Base-by-base conservation (phyloP, 2,797 vertebrate species). In the Pogoniulus pusillus region DNA sequence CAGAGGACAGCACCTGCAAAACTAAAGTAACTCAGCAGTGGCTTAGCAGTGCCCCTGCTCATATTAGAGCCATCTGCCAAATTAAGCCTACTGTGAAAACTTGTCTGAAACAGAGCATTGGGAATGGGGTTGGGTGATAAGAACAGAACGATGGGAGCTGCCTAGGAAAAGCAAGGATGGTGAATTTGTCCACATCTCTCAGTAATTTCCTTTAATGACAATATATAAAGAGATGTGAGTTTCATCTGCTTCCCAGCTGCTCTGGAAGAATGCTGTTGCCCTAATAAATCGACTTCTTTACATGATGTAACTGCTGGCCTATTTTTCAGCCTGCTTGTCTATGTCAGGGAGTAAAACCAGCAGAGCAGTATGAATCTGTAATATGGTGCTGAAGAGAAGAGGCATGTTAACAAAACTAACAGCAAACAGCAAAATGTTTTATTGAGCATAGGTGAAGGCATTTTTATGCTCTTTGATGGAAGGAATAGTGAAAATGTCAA, bases 381-480 rank as follows among this genome's bases (percentile, higher is more conserved):
- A 95, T 95, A 92, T 9, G 39, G 79, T 81, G 34, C 49, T 51
- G 76, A 73, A 88, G 68, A 95, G 89, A 78, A 87, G 79, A 91
- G 89, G 81, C 91, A 82, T 90, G 85, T 91, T 96, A 93, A 90
- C 34, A 8, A 86, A 96, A 88, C 79, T 49, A 53, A 70, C 8
- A 12, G 85, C 64, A 95, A 88, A 72, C 54, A 77, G 85, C 3
- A 1, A 77, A 85, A 77, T 87, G 55, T 93, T 96, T 95, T 95
- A 94, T 66, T 93, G 93, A 85, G 79, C 70, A 41, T 19, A 64
- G 35, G 51, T 87, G 87, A 95, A 95, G 81, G 76, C 75, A 83
- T 94, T 93, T 82, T 64, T 84, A 34, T 92, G 85, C 83, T 90
- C 76, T 94, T 85, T 93, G 93, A 94, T 89, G 82, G 89, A 93